Percentiles rank a stretch among this genome's conserved stretches.
These are phyloP conservation scores for Anguilla megastoma DNA, from an alignment of 2,797 vertebrate genomes.

Conservation along the genomic window DNA sequence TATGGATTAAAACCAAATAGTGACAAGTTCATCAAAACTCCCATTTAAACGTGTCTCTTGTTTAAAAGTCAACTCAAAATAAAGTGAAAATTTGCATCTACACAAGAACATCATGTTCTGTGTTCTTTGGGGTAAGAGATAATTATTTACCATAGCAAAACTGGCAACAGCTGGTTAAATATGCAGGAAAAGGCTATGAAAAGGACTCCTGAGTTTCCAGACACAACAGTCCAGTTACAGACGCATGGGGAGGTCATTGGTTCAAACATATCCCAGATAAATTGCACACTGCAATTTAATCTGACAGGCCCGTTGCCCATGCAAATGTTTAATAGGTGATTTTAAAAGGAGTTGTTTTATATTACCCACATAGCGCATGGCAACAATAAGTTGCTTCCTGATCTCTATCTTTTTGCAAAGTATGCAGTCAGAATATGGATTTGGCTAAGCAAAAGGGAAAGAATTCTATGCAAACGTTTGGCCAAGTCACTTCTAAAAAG, in stretches of 20 bases:
- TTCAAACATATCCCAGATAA: conserved; percentile 3
- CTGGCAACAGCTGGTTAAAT: background rate
- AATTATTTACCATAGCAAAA: background rate
- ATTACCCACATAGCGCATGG: background rate
- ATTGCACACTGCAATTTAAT: conserved; percentile 14
- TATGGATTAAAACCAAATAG: background rate
- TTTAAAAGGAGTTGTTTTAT: conserved; percentile 10
- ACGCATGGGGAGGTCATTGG: background rate
- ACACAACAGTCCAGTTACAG: background rate
- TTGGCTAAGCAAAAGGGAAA: background rate
- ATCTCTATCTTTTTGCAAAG: background rate
- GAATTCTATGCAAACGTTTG: background rate
- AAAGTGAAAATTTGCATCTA: background rate
- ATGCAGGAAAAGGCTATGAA: conserved; percentile 27
- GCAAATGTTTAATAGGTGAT: conserved; percentile 10
- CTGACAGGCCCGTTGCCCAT: background rate
- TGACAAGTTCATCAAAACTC: background rate
- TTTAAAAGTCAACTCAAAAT: background rate
- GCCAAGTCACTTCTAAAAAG: background rate
- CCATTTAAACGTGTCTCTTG: background rate
- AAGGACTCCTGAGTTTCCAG: background rate
- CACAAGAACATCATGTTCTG: background rate
- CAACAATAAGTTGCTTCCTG: background rate
- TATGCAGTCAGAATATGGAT: conserved; percentile 44
- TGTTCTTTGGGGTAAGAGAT: background rate